Conservation (phyloP, 2,113 vertebrate species). For the Pheucticus melanocephalus region DNA sequence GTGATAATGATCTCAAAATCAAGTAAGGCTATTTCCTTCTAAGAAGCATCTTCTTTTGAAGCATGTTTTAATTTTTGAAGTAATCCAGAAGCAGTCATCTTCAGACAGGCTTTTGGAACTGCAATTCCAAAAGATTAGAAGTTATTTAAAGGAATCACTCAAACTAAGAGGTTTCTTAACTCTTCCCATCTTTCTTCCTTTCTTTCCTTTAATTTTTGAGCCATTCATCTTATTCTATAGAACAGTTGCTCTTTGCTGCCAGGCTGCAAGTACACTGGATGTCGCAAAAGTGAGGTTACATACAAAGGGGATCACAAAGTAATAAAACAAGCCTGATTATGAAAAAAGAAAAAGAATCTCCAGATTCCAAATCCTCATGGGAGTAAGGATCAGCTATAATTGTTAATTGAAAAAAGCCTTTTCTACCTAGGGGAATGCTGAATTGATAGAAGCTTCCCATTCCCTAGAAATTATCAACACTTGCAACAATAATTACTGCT, state of each 20-base stretch:
- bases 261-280: neutral
- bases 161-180: rapidly evolving
- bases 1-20: neutral
- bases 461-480: neutral
- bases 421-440: neutral
- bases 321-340: neutral
- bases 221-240: neutral
- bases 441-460: neutral
- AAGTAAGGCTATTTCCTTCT: neutral
- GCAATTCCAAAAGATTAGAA: neutral
- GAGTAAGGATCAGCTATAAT: neutral
- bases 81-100: neutral
- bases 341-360: neutral
- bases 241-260: neutral
- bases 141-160: neutral
- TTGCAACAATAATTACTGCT: neutral
- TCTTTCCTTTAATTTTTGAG: neutral
- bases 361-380: neutral
- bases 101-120: neutral
- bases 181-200: neutral
- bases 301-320: neutral
- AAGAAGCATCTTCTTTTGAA: neutral
- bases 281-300: neutral
- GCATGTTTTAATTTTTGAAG: neutral
- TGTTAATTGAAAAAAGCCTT: neutral